Conservation (phyloP, 2,113 vertebrate genomes). For the Carlito syrichta region DNA sequence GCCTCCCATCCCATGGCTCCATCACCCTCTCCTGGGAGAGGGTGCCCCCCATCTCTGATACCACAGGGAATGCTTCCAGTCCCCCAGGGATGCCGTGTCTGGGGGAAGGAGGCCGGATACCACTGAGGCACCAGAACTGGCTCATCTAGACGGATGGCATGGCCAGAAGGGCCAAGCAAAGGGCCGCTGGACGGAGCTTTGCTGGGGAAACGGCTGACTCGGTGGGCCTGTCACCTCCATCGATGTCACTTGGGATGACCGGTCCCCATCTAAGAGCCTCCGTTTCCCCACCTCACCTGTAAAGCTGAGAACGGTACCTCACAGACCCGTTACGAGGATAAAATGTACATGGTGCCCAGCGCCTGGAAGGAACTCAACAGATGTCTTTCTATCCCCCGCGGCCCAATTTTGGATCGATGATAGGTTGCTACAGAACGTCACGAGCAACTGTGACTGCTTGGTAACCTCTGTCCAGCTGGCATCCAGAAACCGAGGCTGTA, state of each 20-base stretch:
- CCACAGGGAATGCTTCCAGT: accelerated
- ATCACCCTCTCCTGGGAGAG: background rate
- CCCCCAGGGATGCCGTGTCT: background rate
- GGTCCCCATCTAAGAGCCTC: background rate
- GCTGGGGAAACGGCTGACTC: background rate
- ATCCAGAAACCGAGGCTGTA: background rate
- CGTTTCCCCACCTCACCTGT: background rate
- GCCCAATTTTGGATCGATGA: accelerated
- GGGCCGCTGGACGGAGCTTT: background rate
- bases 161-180: background rate
- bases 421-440: background rate
- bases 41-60: too few species aligned
- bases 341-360: background rate
- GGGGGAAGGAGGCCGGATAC: background rate
- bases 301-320: background rate
- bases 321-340: background rate
- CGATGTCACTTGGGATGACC: too few species aligned
- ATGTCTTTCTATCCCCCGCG: background rate
- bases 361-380: background rate
- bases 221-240: too few species aligned
- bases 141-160: background rate
- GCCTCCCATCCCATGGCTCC: too few species aligned
- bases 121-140: background rate
- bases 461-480: accelerated
- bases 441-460: background rate